These are phyloP conservation scores for Chrysaora quinquecirrha DNA, from an alignment of 30 jellyfish, hydroid and myxozoan species.

Conservation along the genomic window DNA sequence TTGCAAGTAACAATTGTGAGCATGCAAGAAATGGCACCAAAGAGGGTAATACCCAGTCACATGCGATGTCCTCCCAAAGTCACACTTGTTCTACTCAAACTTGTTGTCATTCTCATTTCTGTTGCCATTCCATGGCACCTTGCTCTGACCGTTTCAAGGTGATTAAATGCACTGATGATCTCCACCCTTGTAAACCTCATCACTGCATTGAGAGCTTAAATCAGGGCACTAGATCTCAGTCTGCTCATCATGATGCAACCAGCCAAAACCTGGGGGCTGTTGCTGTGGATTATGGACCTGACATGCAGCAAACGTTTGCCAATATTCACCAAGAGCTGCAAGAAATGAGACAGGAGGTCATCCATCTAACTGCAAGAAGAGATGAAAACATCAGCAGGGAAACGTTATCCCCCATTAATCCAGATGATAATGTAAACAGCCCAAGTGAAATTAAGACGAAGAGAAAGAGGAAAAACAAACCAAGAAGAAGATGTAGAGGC, in stretches of 20 bases:
- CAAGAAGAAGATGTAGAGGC: slow-evolving; percentile 64
- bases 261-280: background rate
- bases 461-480: slow-evolving; percentile 3
- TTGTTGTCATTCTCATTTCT: background rate
- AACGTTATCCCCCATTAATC: too few relatives aligned
- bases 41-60: background rate
- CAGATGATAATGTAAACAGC: background rate
- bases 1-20: background rate
- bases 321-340: slow-evolving; percentile 40
- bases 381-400: background rate
- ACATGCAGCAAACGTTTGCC: background rate
- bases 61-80: too few relatives aligned
- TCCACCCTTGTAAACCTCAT: background rate
- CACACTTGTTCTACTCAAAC: background rate
- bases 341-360: slow-evolving; percentile 60
- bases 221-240: background rate
- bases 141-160: background rate
- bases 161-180: background rate
- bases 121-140: background rate
- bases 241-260: background rate
- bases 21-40: background rate
- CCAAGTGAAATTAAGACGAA: background rate
- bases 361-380: background rate
- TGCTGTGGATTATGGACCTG: background rate
- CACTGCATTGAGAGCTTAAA: background rate